These are phyloP conservation scores for Panorpa germanica DNA, from an alignment of 2,888 invertebrate genomes.

Conservation along the genomic window DNA sequence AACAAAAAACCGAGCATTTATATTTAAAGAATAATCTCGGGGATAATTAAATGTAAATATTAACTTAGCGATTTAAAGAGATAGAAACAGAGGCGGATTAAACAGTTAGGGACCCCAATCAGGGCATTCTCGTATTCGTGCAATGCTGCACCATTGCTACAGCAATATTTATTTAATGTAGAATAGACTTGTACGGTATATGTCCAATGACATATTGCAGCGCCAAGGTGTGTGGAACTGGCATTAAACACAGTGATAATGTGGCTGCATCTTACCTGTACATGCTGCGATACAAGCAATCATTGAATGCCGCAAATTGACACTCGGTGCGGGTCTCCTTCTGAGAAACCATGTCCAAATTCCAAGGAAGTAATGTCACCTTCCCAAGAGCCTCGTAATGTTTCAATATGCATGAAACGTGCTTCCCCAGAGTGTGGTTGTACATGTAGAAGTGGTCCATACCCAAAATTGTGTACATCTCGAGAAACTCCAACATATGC, in stretches of 20 bases:
- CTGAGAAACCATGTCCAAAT: slow-evolving; percentile 70
- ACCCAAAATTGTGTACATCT: slow-evolving; percentile 67
- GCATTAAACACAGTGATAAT: no score
- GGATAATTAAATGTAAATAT: no score
- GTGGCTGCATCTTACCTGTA: slow-evolving; percentile 32
- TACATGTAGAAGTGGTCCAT: slow-evolving; percentile 79
- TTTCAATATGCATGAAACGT: slow-evolving; percentile 56
- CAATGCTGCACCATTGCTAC: no score
- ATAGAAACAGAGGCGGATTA: no score
- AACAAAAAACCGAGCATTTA: slow-evolving; percentile 2
- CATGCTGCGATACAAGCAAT: slow-evolving; percentile 84
- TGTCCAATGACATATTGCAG: no score
- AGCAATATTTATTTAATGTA: no score
- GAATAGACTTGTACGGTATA: no score
- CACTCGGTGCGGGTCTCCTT: slow-evolving; percentile 86
- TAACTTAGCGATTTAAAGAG: no score
- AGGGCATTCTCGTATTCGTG: no score
- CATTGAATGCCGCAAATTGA: slow-evolving; percentile 80
- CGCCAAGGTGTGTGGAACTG: no score
- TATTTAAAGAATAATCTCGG: no score
- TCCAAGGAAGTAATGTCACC: slow-evolving; percentile 48
- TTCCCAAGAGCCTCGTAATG: slow-evolving; percentile 32
- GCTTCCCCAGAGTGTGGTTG: slow-evolving; percentile 68
- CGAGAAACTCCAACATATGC: slow-evolving; percentile 76
- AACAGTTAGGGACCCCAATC: no score